A percentile compares a stretch with the other conserved stretches of the same genome.
Conservation (phyloP, 2,113 vertebrate species). For the Chaetodon trifascialis region DNA sequence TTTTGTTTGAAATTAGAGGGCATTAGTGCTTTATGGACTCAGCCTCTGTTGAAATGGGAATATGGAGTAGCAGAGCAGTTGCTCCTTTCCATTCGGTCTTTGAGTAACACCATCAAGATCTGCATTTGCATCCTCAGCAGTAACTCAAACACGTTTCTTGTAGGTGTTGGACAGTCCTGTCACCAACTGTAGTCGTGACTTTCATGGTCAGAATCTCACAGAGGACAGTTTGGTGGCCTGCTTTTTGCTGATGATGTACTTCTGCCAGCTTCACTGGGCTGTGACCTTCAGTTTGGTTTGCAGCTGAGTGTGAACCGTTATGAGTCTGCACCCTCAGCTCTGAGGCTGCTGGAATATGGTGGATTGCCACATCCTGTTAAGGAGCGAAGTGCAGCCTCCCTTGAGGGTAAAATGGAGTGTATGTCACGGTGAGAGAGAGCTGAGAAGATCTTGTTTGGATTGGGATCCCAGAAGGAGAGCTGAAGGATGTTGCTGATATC, state of each 20-base stretch:
- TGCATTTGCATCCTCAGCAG: not conserved
- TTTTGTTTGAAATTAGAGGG: no score
- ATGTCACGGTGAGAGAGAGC: not conserved
- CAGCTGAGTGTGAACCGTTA: not conserved
- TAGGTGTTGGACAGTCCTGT: not conserved
- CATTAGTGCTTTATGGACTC: no score
- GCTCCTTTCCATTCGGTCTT: no score
- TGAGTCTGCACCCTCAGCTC: conserved; percentile 16
- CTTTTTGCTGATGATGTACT: conserved; percentile 25
- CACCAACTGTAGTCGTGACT: not conserved
- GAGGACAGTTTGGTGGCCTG: conserved; percentile 19
- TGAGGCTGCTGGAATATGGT: not conserved
- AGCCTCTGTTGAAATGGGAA: no score
- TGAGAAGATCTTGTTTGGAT: conserved; percentile 8
- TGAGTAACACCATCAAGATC: no score
- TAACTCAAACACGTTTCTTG: not conserved
- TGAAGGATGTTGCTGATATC: not conserved
- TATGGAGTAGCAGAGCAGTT: no score
- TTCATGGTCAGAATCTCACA: conserved; percentile 10
- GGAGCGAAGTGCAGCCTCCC: not conserved
- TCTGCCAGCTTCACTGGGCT: conserved; percentile 1
- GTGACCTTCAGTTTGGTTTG: conserved; percentile 26
- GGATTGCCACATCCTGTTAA: not conserved
- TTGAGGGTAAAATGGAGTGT: not conserved
- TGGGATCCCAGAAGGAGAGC: not conserved